Conservation (phyloP, 1,140 invertebrate species). For the Zaprionus capensis region DNA sequence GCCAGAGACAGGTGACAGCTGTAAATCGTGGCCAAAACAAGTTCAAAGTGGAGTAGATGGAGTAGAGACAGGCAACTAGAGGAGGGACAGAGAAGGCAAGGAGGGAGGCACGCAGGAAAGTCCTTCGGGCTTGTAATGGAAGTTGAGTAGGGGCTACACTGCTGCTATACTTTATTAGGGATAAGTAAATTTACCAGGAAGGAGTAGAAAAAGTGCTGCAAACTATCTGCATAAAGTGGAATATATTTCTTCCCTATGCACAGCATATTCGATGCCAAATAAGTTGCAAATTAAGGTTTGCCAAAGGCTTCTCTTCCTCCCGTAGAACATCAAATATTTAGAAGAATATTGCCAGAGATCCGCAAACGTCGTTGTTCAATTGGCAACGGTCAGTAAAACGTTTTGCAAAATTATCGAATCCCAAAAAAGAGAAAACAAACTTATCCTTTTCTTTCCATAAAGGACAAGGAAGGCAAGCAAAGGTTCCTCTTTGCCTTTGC, state of each 20-base stretch:
- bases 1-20: constrained; percentile 51
- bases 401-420: constrained; percentile 72
- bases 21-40: constrained; percentile 74
- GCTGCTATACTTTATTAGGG: not conserved
- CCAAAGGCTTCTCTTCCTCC: not conserved
- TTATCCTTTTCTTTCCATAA: constrained; percentile 58
- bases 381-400: constrained; percentile 66
- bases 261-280: not conserved
- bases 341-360: constrained; percentile 46
- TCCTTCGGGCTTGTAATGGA: not conserved
- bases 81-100: not conserved
- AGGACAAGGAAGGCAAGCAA: constrained; percentile 9
- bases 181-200: constrained; percentile 9
- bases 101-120: not conserved
- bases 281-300: constrained; percentile 22
- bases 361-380: constrained; percentile 59
- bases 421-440: constrained; percentile 48
- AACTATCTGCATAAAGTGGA: not conserved
- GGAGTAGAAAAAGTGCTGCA: not conserved
- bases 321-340: constrained; percentile 69
- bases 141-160: not conserved
- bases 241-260: not conserved
- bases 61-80: not conserved
- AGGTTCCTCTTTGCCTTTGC: not conserved
- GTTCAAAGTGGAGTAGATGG: constrained; percentile 50